A percentile compares a stretch with the other conserved stretches of the same genome.
These are phyloP conservation scores for Saguinus midas DNA, from an alignment of 2,113 vertebrate species.

Conservation along the genomic window DNA sequence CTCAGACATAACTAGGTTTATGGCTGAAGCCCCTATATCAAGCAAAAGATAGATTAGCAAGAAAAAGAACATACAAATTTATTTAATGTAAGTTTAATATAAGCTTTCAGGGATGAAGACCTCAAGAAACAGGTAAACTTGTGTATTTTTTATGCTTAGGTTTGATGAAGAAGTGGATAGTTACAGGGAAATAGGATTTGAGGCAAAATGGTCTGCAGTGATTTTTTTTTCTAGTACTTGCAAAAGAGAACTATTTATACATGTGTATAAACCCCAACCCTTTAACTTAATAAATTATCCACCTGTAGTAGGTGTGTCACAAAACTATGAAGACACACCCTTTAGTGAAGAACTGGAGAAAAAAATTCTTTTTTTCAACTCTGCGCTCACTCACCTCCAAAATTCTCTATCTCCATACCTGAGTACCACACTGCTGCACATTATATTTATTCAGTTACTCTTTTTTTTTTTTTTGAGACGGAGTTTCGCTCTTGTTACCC, in stretches of 20 bases:
- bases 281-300: neutral
- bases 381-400: neutral
- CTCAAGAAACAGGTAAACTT: neutral
- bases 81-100: neutral
- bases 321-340: neutral
- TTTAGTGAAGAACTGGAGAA: neutral
- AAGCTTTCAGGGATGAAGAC: neutral
- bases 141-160: neutral
- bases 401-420: neutral
- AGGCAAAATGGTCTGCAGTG: neutral
- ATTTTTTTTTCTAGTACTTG: neutral
- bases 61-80: neutral
- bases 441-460: neutral
- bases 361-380: neutral
- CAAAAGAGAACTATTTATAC: neutral
- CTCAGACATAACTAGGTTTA: neutral
- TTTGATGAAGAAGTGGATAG: neutral
- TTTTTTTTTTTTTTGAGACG: no score
- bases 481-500: no score
- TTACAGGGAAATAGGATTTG: neutral
- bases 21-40: neutral
- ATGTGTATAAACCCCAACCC: neutral
- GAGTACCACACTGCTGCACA: neutral
- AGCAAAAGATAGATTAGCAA: neutral
- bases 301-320: neutral